Base-by-base conservation (phyloP, 2,888 invertebrate genomes). In the Sceliomorpha sp. region DNA sequence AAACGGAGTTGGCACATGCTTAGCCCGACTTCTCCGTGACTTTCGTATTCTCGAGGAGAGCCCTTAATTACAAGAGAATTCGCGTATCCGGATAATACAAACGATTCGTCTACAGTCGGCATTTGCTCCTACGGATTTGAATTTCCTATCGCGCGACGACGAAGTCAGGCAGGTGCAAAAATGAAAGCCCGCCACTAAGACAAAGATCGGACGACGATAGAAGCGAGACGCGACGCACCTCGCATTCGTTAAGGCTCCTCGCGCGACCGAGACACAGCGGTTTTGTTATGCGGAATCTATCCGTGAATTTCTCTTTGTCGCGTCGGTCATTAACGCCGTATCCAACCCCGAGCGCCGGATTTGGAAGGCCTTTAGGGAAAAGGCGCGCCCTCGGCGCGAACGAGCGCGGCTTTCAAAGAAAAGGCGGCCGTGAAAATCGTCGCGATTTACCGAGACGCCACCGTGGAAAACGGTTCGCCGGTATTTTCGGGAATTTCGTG, bases 271-370 rank as follows among this genome's bases (percentile, higher is more conserved):
- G 39, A 39, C 32, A 42, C 29, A 59, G 15, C 31, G 29, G 40
- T 48, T 64, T 64, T 51, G 40, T 60, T 64, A 47, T 45, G 37
- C 67, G 53, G 70, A 76, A 78, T 76, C 77, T 74, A 80, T 76
- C 73, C 74, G 59, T 70, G 67, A 79, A 77, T 77, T 80, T 75
- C 79, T 66, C 81, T 83, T 82, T 79, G 81, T 81, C 64, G 66
- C 69, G 70, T 50, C 70, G 73, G 77, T 82, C 83, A 81, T 84
- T 82, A 83, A 80, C 74, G 75, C 51, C 67, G 71, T 70, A 79
- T 73, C 70, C 75, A 75, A 72, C 71, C 74, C 70, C 63, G 56
- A 63, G 59, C 63, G 74, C 64, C 58, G 64, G 72, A 76, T 78
- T 77, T 72, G 63, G 72, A 72, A 71, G 63, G 69, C 72, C 55